phyloP scores from a whole-genome alignment of 2,113 vertebrate species.

The Tympanuchus pallidicinctus region DNA sequence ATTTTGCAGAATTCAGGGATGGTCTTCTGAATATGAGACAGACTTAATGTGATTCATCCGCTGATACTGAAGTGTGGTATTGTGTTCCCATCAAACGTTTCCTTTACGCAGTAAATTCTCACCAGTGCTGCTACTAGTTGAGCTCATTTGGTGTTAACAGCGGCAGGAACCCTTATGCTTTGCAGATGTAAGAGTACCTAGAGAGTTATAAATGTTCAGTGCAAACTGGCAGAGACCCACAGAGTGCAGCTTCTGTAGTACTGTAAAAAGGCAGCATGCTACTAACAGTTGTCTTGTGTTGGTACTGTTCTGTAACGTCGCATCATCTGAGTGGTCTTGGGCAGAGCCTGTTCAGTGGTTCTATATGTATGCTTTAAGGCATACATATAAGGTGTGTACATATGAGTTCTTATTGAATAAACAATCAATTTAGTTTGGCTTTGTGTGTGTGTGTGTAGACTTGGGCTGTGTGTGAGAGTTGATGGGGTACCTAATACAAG shows the following conservation, averaged over 20 bases:
- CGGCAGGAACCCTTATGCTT: not conserved
- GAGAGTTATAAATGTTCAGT: not conserved
- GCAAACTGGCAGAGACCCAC: not conserved
- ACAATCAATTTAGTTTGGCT: not conserved
- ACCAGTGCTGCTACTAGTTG: not conserved
- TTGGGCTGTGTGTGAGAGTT: not conserved
- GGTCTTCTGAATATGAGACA: not conserved
- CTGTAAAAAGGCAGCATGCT: not conserved
- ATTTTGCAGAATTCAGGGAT: not conserved
- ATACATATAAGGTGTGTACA: no score
- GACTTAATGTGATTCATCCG: not conserved
- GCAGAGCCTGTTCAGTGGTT: not conserved
- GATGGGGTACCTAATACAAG: not conserved
- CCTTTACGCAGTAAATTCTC: constrained; percentile 1
- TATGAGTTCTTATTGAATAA: not conserved
- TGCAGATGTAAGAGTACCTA: not conserved
- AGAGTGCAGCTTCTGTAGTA: not conserved
- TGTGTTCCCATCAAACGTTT: not conserved
- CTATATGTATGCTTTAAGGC: not conserved
- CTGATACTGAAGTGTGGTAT: not conserved
- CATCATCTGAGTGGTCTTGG: not conserved
- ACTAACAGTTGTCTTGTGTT: not conserved
- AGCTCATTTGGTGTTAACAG: not conserved
- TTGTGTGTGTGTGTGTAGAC: not conserved
- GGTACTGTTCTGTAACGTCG: not conserved